Base-by-base conservation (phyloP, 2,113 vertebrate species). In the Mesembrinibis cayennensis region DNA sequence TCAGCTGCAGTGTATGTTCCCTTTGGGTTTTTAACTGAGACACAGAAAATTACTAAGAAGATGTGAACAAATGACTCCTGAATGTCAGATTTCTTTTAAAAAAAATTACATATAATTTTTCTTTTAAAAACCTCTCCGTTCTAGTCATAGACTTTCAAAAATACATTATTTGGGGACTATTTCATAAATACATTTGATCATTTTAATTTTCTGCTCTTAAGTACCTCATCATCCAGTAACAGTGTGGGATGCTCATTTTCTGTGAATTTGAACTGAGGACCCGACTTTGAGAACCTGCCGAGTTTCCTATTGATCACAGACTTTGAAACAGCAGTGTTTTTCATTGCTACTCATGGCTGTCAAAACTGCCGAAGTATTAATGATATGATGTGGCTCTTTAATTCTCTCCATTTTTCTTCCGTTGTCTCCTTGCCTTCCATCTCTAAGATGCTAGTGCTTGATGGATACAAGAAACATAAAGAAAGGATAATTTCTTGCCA, bases 401-500 rank as follows among this genome's bases (percentile, higher is more conserved):
- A 98, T 97, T 98, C 95, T 92, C 94, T 82, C 45, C 0, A 62
- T 79, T 97, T 96, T 90, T 91, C 95, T 96, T 98, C 95, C 4
- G 2, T 95, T 97, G 95, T 95, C 95, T 91, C 89, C n/a, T 96
- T 92, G 73, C 91, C 82, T 97, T 95, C 97, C 88, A 83, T 87
- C 95, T 97, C 52, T 81, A 83, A 96, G 94, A 95, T 72, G 87
- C 92, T 96, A 96, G 66, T 53, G 84, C 87, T 96, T 98, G 96
- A 97, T 90, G 88, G 97, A 97, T 94, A 95, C 88, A 93, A 81
- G 59, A 91, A 98, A 95, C 94, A 97, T 93, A 97, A 97, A 98
- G 94, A 97, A 98, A 97, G 96, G 95, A 93, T 96, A 97, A 98
- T 98, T 98, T 97, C 97, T 98, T 95, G 86, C 83, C 93, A 94